Conservation (phyloP, 2,888 invertebrate genomes). For the Eudasyphora cyanicolor region DNA sequence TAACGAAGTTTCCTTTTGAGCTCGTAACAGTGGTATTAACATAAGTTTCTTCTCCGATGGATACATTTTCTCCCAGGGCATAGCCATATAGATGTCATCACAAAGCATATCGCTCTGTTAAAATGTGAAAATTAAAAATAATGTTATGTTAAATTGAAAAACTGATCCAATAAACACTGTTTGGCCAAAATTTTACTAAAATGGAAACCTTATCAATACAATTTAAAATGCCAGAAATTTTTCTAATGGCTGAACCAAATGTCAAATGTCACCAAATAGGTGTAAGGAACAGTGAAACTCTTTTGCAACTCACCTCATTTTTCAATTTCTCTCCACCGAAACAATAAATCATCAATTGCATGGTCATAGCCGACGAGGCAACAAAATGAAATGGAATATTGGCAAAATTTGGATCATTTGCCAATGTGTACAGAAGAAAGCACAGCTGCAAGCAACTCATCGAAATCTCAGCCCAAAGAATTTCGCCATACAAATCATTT, state of each 20-base stretch:
- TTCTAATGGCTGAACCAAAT: too few relatives aligned
- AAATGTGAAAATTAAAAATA: background rate
- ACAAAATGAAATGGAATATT: slow-evolving; percentile 53
- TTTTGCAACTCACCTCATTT: slow-evolving; percentile 53
- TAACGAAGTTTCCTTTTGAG: background rate
- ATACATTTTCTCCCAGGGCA: slow-evolving; percentile 15
- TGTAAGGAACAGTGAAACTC: too few relatives aligned
- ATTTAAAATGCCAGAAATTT: too few relatives aligned
- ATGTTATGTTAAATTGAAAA: background rate
- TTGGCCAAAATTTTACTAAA: too few relatives aligned
- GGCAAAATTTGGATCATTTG: slow-evolving; percentile 43
- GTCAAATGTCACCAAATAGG: too few relatives aligned
- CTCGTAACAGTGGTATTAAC: background rate
- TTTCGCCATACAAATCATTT: slow-evolving; percentile 55
- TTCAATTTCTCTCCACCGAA: slow-evolving; percentile 66
- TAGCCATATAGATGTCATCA: slow-evolving; percentile 1
- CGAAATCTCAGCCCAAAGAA: slow-evolving; percentile 59
- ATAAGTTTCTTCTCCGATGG: slow-evolving; percentile 10
- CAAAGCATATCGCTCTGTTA: slow-evolving; percentile 11
- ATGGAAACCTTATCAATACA: too few relatives aligned
- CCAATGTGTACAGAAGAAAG: slow-evolving; percentile 58
- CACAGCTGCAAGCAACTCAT: slow-evolving; percentile 61
- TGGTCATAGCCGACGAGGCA: slow-evolving; percentile 23
- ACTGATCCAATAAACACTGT: too few relatives aligned
- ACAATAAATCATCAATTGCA: slow-evolving; percentile 66